Evolutionary conservation across 2,888 invertebrate genomes (phyloP), one percentile per base, ranked within the genome.

Genomic region (Drosophila rellima): DNA sequence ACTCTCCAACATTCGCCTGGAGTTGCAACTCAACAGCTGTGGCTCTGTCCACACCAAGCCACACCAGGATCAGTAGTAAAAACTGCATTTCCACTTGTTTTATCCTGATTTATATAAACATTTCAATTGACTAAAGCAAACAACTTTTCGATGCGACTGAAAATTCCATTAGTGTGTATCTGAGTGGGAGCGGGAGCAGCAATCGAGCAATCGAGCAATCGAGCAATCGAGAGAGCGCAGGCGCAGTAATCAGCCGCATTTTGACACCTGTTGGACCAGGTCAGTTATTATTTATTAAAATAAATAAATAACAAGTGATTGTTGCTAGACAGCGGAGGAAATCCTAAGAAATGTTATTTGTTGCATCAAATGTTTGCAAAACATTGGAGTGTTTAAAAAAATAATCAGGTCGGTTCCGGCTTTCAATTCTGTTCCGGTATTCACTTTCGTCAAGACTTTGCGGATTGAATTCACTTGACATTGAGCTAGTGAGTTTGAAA

Each of bases 1-100:
- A 95, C 93, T 96, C 96, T 0, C 96, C 91, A 18, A 91, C 91
- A 52, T 90, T 89, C n/a, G 92, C 90, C 48, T 91, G 89, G 31
- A 92, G 55, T 3, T 71, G 60, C 2, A 78, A 48, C 5, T 64
- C 59, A 10, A 51, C 60, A 20, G 59, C 40, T 26, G 6, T 40
- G 26, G 31, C 26, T 15, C 35, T 57, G 29, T 45, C 15, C 17
- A 62, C 15, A 17, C 56, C 39, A 3, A 74, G 13, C 3, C 20
- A 45, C 20, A 29, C 26, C 17, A 64, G 35, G 29, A 79, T 48
- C 20, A 85, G 50, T 3, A 69, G 7, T 18, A 77, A 2, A 5
- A 61, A 33, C 18, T 73, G 56, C 88, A 85, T 88, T 70, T 63
- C 45, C 17, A 26, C 23, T 39, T 50, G 11, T n/a, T 10, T 8